Conservation (phyloP, 2,888 invertebrate species). For the Parapristionchus giblindavisi region DNA sequence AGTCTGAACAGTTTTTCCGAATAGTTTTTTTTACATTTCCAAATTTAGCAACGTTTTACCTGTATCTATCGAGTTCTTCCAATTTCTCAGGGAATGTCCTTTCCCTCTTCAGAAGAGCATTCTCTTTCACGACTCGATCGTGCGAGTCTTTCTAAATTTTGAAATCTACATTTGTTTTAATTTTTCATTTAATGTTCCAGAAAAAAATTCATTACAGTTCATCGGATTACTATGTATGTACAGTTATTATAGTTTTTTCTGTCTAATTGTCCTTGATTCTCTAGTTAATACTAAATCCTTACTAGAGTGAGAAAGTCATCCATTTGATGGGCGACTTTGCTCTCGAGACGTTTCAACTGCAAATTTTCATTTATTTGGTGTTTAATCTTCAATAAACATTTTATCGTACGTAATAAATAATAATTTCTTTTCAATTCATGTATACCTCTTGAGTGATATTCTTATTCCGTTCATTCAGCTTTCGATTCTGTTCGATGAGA, state of each 20-base stretch:
- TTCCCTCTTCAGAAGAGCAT: constrained; percentile 60
- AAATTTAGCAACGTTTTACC: too few species aligned
- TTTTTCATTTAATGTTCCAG: too few species aligned
- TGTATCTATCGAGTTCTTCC: constrained; percentile 65
- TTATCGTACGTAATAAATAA: background rate
- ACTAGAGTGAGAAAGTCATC: constrained; percentile 67
- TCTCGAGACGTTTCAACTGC: constrained; percentile 58
- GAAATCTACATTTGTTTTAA: background rate
- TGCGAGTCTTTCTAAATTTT: constrained; percentile 61
- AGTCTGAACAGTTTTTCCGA: too few species aligned
- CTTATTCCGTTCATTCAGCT: constrained; percentile 63
- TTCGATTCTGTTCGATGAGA: constrained; percentile 64
- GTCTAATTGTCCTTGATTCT: background rate
- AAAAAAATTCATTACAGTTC: too few species aligned
- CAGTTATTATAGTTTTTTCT: too few species aligned
- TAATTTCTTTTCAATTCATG: background rate
- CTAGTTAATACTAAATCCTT: constrained; percentile 14
- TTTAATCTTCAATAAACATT: background rate
- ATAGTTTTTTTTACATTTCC: too few species aligned
- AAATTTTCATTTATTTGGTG: background rate
- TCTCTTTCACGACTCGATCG: constrained; percentile 65
- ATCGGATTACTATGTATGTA: background rate
- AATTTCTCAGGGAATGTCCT: constrained; percentile 66
- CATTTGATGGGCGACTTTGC: constrained; percentile 57
- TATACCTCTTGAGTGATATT: constrained; percentile 48